phyloP scores from a whole-genome alignment of 2,113 vertebrate species.

The Prinia subflava region DNA sequence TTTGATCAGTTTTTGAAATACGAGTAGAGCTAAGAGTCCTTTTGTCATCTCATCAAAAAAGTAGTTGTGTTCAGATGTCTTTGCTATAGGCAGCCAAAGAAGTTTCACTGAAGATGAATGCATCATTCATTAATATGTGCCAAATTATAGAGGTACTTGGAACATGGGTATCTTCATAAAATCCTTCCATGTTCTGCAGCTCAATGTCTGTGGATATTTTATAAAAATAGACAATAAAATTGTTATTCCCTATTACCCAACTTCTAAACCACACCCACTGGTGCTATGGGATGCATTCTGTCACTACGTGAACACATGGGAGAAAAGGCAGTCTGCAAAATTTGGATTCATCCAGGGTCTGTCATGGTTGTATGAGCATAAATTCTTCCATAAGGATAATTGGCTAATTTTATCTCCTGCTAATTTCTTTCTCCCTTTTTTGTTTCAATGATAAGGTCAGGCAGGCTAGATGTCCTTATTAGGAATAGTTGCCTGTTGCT shows the following conservation, averaged over 20 bases:
- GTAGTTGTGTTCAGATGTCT: not conserved
- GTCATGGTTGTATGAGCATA: not conserved
- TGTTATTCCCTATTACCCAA: not conserved
- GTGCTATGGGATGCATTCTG: not conserved
- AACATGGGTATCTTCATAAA: not conserved
- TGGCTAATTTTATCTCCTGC: not conserved
- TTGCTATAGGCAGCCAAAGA: not conserved
- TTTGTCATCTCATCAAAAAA: not conserved
- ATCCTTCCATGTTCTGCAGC: not conserved
- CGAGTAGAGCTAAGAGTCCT: not conserved
- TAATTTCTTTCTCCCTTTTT: not conserved
- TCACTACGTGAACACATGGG: not conserved
- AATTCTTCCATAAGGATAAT: not conserved
- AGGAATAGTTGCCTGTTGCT: not conserved
- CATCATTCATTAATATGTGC: not conserved
- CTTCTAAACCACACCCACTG: not conserved
- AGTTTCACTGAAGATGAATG: not conserved
- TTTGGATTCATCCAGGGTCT: not conserved
- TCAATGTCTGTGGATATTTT: not conserved
- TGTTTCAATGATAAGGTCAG: not conserved
- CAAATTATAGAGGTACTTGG: not conserved
- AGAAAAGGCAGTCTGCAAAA: not conserved
- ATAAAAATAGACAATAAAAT: not conserved
- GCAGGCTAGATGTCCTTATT: not conserved
- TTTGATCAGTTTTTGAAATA: not conserved